A percentile compares a stretch with the other conserved stretches of the same genome.
phyloP scores from a whole-genome alignment of 2,888 invertebrate genomes.

The Dendrolimus pini region DNA sequence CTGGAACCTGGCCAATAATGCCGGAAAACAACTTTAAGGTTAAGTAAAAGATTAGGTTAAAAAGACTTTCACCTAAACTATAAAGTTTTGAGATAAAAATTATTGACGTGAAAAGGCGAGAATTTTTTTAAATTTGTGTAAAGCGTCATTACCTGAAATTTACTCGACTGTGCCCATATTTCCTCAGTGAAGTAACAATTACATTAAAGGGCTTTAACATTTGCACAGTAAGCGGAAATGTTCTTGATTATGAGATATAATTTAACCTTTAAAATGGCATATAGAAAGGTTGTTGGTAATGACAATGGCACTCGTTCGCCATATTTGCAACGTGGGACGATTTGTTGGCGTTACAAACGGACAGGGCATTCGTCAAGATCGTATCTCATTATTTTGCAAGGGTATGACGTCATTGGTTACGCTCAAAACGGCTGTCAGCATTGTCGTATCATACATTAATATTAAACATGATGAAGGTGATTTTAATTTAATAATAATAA shows the following conservation, averaged over 20 bases:
- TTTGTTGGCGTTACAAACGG: slow-evolving; percentile 8
- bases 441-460: background rate
- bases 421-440: background rate
- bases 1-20: too few relatives aligned
- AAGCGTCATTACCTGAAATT: too few relatives aligned
- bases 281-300: slow-evolving; percentile 26
- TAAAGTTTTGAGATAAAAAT: too few relatives aligned
- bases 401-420: slow-evolving; percentile 5
- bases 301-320: slow-evolving; percentile 10
- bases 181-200: too few relatives aligned
- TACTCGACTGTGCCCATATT: too few relatives aligned
- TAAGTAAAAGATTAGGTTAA: too few relatives aligned
- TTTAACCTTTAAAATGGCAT: slow-evolving; percentile 11
- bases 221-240: slow-evolving; percentile 20
- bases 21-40: too few relatives aligned
- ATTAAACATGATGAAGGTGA: background rate
- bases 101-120: too few relatives aligned
- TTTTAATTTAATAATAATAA: background rate
- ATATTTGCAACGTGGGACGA: slow-evolving; percentile 3
- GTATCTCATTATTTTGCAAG: slow-evolving; percentile 10
- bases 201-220: slow-evolving; percentile 4
- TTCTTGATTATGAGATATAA: slow-evolving; percentile 13
- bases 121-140: too few relatives aligned
- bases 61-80: too few relatives aligned
- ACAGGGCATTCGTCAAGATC: slow-evolving; percentile 10